phyloP scores from a whole-genome alignment of 2,113 vertebrate genomes.

The Anas platyrhynchos region DNA sequence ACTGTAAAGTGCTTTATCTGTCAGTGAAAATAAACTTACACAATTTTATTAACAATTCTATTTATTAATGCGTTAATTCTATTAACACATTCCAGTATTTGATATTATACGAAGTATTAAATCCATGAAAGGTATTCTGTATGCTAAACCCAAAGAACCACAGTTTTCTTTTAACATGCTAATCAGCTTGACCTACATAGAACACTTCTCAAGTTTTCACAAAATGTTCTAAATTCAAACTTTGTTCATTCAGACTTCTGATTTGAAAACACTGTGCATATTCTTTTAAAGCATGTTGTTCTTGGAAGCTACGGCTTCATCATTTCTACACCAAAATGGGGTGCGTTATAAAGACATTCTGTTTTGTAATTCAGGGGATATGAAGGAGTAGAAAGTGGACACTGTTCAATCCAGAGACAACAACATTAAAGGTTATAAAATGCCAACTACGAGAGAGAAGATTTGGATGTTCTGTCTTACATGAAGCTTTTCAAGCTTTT shows the following conservation, averaged over 20 bases:
- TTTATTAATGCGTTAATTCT: background rate
- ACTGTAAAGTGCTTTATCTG: background rate
- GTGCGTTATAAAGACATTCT: background rate
- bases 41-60: background rate
- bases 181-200: conserved; percentile 64
- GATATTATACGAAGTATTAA: conserved; percentile 18
- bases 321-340: background rate
- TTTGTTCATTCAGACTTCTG: background rate
- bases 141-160: conserved; percentile 35
- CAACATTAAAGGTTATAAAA: background rate
- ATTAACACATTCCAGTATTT: background rate
- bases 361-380: background rate
- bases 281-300: background rate
- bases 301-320: background rate
- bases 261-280: background rate
- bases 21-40: background rate
- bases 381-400: background rate
- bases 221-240: conserved; percentile 32
- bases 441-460: background rate
- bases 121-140: conserved; percentile 23
- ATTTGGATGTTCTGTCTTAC: background rate
- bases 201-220: conserved; percentile 5
- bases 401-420: background rate
- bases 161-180: conserved; percentile 49
- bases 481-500: background rate